Conservation (phyloP, 2,888 invertebrate genomes). For the Horisme vitalbata region DNA sequence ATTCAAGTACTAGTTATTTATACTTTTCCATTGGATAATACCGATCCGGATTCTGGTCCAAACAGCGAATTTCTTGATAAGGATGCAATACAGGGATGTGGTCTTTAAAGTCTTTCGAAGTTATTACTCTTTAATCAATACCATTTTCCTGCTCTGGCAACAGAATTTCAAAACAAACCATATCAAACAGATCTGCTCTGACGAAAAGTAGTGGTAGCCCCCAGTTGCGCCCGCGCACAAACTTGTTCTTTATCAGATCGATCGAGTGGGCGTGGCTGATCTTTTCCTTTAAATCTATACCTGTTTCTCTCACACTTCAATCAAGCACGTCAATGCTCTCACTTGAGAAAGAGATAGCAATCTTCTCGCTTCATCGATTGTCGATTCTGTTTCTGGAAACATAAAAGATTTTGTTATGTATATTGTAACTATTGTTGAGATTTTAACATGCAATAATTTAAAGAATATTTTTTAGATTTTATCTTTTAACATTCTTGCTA, state of each 20-base stretch:
- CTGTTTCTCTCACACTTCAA: slow-evolving; percentile 45
- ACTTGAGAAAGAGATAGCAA: slow-evolving; percentile 48
- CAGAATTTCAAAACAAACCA: too few relatives aligned
- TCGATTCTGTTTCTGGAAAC: slow-evolving; percentile 45
- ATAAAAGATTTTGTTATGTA: slow-evolving; percentile 16
- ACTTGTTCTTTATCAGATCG: slow-evolving; percentile 74
- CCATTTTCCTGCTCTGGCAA: too few relatives aligned
- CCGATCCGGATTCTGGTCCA: too few relatives aligned
- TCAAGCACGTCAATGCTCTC: slow-evolving; percentile 8
- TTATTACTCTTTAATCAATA: too few relatives aligned
- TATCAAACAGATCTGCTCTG: too few relatives aligned
- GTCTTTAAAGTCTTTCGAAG: too few relatives aligned
- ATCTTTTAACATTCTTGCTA: background rate
- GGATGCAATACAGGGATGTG: too few relatives aligned
- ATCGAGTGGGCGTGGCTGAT: slow-evolving; percentile 69
- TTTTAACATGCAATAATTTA: background rate
- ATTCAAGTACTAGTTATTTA: too few relatives aligned
- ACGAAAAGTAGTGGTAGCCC: slow-evolving; percentile 14
- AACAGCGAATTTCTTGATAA: too few relatives aligned
- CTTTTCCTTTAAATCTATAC: slow-evolving; percentile 45
- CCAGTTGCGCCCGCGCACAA: slow-evolving; percentile 31
- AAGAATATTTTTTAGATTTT: background rate
- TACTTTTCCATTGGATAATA: too few relatives aligned
- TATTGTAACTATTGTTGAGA: background rate
- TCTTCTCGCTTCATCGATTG: slow-evolving; percentile 64